These are phyloP conservation scores for Drosophila stalkeri DNA, from an alignment of 2,888 invertebrate genomes.

Conservation along the genomic window DNA sequence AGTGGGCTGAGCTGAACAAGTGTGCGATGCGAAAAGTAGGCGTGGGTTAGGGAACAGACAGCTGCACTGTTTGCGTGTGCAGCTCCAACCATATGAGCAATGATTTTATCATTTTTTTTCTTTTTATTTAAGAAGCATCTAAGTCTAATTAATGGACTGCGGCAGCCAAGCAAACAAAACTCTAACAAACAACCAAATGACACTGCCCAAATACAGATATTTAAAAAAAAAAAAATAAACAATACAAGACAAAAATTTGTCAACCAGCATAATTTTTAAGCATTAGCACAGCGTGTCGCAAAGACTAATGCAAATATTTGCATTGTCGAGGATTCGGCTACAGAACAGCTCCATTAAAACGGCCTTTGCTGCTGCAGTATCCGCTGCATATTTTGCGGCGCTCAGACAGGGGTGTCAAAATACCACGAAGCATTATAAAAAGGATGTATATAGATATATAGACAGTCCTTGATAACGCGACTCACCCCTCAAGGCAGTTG, in stretches of 20 bases:
- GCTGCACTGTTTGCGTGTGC: conserved; percentile 49
- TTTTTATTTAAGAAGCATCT: conserved; percentile 20
- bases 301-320: conserved; percentile 72
- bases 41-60: conserved; percentile 25
- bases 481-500: conserved; percentile 14
- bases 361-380: conserved; percentile 36
- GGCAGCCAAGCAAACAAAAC: conserved; percentile 45
- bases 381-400: conserved; percentile 70
- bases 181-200: conserved; percentile 21
- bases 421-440: conserved; percentile 34
- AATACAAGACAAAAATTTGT: conserved; percentile 55
- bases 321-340: conserved; percentile 54
- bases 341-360: conserved; percentile 67
- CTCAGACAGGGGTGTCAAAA: conserved; percentile 80
- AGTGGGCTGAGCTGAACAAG: conserved; percentile 39
- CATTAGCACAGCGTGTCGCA: conserved; percentile 59
- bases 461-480: neutral
- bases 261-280: conserved; percentile 83
- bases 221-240: conserved; percentile 20
- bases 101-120: conserved; percentile 24
- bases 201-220: conserved; percentile 11
- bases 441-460: neutral
- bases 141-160: conserved; percentile 74
- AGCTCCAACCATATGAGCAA: neutral
- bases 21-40: neutral